Conservation (phyloP, 53 echinoderm and acorn worm genomes). For the Arbacia lixula region DNA sequence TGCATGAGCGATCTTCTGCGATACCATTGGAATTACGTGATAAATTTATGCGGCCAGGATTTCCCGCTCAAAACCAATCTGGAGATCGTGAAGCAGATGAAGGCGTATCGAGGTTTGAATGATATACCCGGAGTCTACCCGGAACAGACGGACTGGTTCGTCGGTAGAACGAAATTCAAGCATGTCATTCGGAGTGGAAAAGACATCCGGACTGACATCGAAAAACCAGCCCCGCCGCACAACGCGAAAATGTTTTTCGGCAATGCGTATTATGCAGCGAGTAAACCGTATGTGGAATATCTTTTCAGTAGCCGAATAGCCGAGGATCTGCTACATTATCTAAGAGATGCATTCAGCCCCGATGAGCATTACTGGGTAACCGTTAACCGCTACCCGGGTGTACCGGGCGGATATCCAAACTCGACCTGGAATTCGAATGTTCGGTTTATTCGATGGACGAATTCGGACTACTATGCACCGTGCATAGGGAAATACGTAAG, state of each 20-base stretch:
- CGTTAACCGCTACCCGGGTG: constrained; percentile 59
- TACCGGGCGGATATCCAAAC: constrained; percentile 64
- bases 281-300: constrained; percentile 51
- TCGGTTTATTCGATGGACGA: constrained; percentile 41
- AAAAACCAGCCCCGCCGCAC: constrained; percentile 58
- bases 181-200: neutral
- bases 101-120: constrained; percentile 34
- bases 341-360: constrained; percentile 53
- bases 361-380: constrained; percentile 76
- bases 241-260: constrained; percentile 71
- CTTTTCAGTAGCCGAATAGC: constrained; percentile 46
- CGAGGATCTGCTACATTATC: constrained; percentile 54
- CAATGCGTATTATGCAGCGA: constrained; percentile 62
- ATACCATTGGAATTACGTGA: constrained; percentile 70
- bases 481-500: constrained; percentile 71
- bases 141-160: constrained; percentile 1
- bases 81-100: constrained; percentile 73
- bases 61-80: constrained; percentile 86
- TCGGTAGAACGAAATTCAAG: constrained; percentile 23
- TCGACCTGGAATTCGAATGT: constrained; percentile 15
- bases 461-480: constrained; percentile 1
- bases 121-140: constrained; percentile 29
- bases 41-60: constrained; percentile 85
- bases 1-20: constrained; percentile 70
- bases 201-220: neutral